Evolutionary conservation across 2,888 invertebrate genomes (phyloP).

Genomic region (Nematopogon swammerdamellus): DNA sequence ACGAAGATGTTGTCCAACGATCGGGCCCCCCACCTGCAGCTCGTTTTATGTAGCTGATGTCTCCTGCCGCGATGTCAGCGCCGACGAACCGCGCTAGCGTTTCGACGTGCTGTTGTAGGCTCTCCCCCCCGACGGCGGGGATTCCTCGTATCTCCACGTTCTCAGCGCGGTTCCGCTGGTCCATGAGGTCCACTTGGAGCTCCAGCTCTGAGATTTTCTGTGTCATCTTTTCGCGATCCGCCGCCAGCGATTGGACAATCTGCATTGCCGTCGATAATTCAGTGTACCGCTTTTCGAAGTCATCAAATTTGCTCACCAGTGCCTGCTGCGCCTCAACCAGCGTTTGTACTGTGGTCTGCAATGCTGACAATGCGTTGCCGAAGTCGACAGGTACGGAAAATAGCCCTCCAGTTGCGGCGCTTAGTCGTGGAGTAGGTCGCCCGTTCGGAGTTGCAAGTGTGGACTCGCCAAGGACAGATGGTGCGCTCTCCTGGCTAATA

Average conservation of each 20-base stretch:
- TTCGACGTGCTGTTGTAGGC: not conserved
- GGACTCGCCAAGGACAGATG: too few relatives aligned
- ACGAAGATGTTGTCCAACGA: not conserved
- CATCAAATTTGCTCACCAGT: not conserved
- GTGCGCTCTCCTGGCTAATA: too few relatives aligned
- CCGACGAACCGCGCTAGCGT: not conserved
- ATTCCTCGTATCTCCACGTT: not conserved
- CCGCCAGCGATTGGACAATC: not conserved
- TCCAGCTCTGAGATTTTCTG: not conserved
- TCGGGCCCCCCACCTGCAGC: not conserved
- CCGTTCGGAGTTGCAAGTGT: too few relatives aligned
- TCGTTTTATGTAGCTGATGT: not conserved
- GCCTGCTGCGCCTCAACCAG: not conserved
- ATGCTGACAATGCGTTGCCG: not conserved
- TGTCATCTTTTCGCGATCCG: not conserved
- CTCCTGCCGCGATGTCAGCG: not conserved
- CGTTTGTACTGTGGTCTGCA: not conserved
- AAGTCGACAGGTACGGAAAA: not conserved
- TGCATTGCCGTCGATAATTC: not conserved
- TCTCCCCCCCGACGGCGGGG: not conserved
- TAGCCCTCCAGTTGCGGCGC: not conserved
- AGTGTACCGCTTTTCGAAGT: not conserved
- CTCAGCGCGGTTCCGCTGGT: not conserved
- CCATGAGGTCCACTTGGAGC: not conserved
- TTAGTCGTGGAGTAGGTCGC: too few relatives aligned